Evolutionary conservation across 2,113 vertebrate species (phyloP), one percentile per base, ranked within the genome.

Genomic region (Alosa alosa): DNA sequence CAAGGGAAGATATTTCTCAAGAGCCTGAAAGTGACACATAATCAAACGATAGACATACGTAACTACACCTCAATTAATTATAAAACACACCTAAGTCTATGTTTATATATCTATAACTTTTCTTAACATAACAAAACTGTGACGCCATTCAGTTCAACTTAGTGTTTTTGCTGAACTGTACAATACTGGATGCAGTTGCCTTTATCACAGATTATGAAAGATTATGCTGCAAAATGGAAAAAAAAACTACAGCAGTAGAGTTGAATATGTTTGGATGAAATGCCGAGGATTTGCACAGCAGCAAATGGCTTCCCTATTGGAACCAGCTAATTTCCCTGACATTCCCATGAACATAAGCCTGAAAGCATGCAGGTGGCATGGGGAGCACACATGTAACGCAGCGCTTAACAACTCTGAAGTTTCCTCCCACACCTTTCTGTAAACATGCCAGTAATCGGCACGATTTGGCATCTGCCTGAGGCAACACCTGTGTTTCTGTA

Each of bases 401-500:
- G 11, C 36, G 11, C 72, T 78, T 39, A 78, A 41, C 72, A 78
- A 78, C 25, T 78, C 72, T 17, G 31, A 39, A 13, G 13, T 39
- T 17, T 36, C 72, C 72, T 39, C 72, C 72, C 72, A 78, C 25
- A 15, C 31, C 72, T 78, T 36, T 39, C 72, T 78, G 72, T 78
- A 39, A 78, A 36, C 31, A 36, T 17, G 31, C 72, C 25, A 39
- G 72, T 78, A 36, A 78, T 78, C 13, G 72, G 3, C 31, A 15
- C 13, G 72, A 39, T 78, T 78, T 78, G 72, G 31, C 72, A 78
- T 78, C 25, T 78, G 72, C 31, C 41, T 17, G 25, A 41, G 25
- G 72, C 36, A 39, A 78, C 72, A 78, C 72, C 72, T 78, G 72
- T 72, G 64, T 17, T 78, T 78, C 72, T 39, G 72, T 15, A 41